Base-by-base conservation (phyloP, 2,113 vertebrate species). In the Leptocoma aspasia region DNA sequence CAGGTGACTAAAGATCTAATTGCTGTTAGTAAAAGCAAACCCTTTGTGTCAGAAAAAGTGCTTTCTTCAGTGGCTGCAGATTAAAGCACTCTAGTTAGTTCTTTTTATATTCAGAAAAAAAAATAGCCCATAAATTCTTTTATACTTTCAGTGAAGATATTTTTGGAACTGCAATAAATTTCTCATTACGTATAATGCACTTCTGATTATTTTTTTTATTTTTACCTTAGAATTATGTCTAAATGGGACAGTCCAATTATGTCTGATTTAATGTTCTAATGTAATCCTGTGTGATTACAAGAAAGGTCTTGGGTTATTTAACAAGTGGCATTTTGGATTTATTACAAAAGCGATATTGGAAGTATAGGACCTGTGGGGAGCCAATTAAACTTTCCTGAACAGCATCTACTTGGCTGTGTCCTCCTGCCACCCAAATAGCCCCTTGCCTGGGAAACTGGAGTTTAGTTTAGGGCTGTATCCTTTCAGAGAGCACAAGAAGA, bases 191-290 rank as follows among this genome's bases (percentile, higher is more conserved):
- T 66, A 41, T 77, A 86, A 94, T 71, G 84, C 41, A 83, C 69
- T 56, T 68, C 89, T 82, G 65, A 79, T 89, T 85, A 15, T 80
- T 87, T 79, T 77, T 82, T 10, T 86, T 33, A 66, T 90, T 95
- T 96, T 96, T 89, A 80, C 78, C 77, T 93, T 93, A 93, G 95
- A 96, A 95, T 96, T 72, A 95, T 91, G 37, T 94, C 86, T 90
- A 95, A 96, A 95, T 95, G 94, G 72, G 87, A 96, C 90, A 89
- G 69, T 86, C 92, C 90, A 96, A 95, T 97, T 97, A 96, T 76
- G 72, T 79, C 76, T 95, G 92, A 95, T 95, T 95, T 95, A 96
- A 91, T 94, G 93, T 91, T 93, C 83, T 95, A 95, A 88, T 92
- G 86, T 94, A 95, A 94, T 96, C 94, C 79, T 80, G 56, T 60